phyloP scores from a whole-genome alignment of 2,888 invertebrate genomes.

The Melitaea athalia region DNA sequence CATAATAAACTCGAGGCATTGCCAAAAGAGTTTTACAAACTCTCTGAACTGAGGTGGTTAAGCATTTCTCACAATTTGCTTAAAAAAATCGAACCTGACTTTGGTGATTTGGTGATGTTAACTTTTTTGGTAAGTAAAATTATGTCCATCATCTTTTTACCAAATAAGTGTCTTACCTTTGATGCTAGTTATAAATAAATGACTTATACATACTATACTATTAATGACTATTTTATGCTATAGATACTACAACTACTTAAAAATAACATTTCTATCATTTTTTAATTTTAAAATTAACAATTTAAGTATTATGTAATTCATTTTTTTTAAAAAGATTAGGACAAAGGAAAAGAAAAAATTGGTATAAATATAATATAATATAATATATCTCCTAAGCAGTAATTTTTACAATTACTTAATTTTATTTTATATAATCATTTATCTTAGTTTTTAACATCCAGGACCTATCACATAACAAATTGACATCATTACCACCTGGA shows the following conservation, averaged over 20 bases:
- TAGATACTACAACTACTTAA: not conserved
- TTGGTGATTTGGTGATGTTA: slow-evolving; percentile 91
- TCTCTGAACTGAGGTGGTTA: slow-evolving; percentile 87
- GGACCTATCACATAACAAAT: slow-evolving; percentile 90
- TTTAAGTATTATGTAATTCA: not conserved
- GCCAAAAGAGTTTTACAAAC: slow-evolving; percentile 85
- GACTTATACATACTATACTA: not conserved
- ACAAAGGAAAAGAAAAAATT: not conserved
- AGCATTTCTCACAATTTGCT: slow-evolving; percentile 89
- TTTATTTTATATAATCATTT: not conserved
- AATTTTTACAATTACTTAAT: too few species aligned
- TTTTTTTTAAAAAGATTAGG: not conserved
- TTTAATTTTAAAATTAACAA: not conserved
- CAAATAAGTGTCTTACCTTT: not conserved
- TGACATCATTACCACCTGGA: slow-evolving; percentile 88
- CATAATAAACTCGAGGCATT: slow-evolving; percentile 85
- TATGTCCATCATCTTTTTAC: not conserved
- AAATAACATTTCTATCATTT: not conserved
- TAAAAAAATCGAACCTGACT: slow-evolving; percentile 84
- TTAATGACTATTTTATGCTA: not conserved
- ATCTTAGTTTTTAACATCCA: slow-evolving; percentile 52
- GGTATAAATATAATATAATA: not conserved
- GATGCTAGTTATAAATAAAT: too few species aligned
- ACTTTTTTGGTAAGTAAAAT: slow-evolving; percentile 65
- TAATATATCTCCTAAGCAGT: not conserved